Percentiles rank a stretch among this genome's conserved stretches.
Evolutionary conservation across 2,113 vertebrate genomes (phyloP).

Genomic region (Scartelaos histophorus): DNA sequence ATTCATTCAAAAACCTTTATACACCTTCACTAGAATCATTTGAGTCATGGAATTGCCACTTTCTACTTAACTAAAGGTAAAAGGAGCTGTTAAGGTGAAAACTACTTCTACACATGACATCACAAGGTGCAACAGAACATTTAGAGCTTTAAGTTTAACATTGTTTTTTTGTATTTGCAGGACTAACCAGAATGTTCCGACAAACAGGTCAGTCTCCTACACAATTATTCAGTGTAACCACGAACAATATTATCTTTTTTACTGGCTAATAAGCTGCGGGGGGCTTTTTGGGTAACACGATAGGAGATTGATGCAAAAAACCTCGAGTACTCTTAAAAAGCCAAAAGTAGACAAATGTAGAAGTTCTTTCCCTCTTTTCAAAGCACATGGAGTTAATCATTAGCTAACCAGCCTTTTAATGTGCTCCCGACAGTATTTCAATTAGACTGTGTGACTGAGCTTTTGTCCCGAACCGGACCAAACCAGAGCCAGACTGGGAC

Average conservation of each 20-base stretch:
- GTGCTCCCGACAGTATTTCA: slow-evolving; percentile 69
- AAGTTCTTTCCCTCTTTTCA: slow-evolving; percentile 49
- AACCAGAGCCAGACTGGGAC: slow-evolving; percentile 65
- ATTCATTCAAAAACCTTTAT: no score
- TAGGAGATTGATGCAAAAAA: background rate
- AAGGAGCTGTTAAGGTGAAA: no score
- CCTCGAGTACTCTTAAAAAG: background rate
- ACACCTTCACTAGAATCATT: no score
- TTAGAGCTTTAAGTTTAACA: background rate
- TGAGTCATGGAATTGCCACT: no score
- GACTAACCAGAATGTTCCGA: slow-evolving; percentile 67
- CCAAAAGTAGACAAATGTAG: slow-evolving; percentile 23
- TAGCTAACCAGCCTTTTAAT: slow-evolving; percentile 54
- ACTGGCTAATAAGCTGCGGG: background rate
- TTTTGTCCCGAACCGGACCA: slow-evolving; percentile 67
- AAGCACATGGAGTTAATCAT: slow-evolving; percentile 64
- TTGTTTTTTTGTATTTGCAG: slow-evolving; percentile 33
- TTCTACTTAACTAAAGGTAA: no score
- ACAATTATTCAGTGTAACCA: background rate
- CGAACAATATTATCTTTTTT: background rate
- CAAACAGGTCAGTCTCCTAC: slow-evolving; percentile 54
- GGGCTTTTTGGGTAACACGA: background rate
- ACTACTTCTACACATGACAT: no score
- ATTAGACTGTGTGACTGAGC: slow-evolving; percentile 62
- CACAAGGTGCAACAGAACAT: no score